Percentiles rank a stretch among this genome's conserved stretches.
These are phyloP conservation scores for Paratrypauchen microcephalus DNA, from an alignment of 2,797 vertebrate genomes.

Conservation along the genomic window DNA sequence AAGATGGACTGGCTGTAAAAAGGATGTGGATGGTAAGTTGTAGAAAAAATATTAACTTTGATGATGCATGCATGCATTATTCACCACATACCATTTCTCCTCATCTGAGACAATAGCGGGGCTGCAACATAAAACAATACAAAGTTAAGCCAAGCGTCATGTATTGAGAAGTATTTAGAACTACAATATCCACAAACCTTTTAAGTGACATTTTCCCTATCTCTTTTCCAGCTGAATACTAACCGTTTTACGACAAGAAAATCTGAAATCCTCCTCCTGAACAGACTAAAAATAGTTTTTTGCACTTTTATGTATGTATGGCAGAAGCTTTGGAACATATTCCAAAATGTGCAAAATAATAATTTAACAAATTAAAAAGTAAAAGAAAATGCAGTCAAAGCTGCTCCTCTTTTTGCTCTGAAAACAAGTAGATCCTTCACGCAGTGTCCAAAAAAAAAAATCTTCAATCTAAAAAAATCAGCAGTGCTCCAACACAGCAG, in stretches of 20 bases:
- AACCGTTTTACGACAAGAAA: slow-evolving; percentile 59
- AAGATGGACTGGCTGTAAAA: slow-evolving; percentile 82
- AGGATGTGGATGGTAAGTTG: neutral
- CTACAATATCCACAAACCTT: slow-evolving; percentile 21
- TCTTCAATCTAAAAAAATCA: slow-evolving; percentile 24
- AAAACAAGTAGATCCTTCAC: neutral
- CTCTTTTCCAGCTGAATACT: slow-evolving; percentile 49
- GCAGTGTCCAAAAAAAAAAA: neutral
- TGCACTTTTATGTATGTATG: slow-evolving; percentile 41
- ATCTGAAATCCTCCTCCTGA: too few relatives aligned
- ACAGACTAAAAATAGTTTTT: slow-evolving; percentile 58
- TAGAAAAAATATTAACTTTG: neutral
- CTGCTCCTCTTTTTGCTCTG: slow-evolving; percentile 31
- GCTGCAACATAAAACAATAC: slow-evolving; percentile 59
- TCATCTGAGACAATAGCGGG: slow-evolving; percentile 73
- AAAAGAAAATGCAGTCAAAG: slow-evolving; percentile 56
- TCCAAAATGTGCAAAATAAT: slow-evolving; percentile 53
- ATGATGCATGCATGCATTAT: neutral
- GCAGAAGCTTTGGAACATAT: slow-evolving; percentile 75
- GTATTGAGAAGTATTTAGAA: neutral
- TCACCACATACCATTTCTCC: slow-evolving; percentile 78
- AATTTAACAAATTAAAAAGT: slow-evolving; percentile 28
- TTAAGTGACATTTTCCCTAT: slow-evolving; percentile 71
- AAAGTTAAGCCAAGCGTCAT: slow-evolving; percentile 24
- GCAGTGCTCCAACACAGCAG: slow-evolving; percentile 54